Base-by-base conservation (phyloP, 2,888 invertebrate genomes). In the Drosophila ustulata region DNA sequence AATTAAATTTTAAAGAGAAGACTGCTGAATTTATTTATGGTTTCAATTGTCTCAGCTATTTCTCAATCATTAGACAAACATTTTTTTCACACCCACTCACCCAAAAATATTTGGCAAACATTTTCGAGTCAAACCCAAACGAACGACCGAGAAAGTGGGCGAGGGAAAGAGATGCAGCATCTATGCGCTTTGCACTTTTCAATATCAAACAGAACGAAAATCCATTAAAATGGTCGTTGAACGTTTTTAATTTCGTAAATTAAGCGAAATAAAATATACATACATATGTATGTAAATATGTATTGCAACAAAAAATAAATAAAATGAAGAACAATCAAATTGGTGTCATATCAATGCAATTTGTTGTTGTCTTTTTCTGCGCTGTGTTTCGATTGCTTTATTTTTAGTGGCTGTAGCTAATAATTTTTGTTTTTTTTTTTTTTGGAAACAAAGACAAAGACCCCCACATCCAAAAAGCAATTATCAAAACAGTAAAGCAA, bases 91-190 rank as follows among this genome's bases (percentile, higher is more conserved):
- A 46, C 41, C 30, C 53, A 61, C 41, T 18, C 49, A 53, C 6
- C 6, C 13, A 8, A 11, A 63, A 64, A 52, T 71, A 70, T 78
- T 84, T 84, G 79, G 79, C 82, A 82, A 84, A 84, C 85, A 84
- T 82, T 79, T 61, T 57, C 39, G 43, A 43, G 43, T 32, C 49
- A 55, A 55, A 58, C 11, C 41, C 56, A 68, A 61, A 61, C 55
- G n/a, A 9, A 4, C 3, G 7, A 8, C 11, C 9, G 3, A 34
- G 26, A 30, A n/a, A 11, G 45, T 5, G n/a, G 5, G 50, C 23
- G 3, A 39, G 5, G 9, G 23, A 41, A 32, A 3, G 7, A 23
- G 11, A 4, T 11, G 41, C 1, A n/a, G 4, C 13, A 13, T 26
- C 26, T 32, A n/a, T 46, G 25, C 18, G 62, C 30, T 56, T 52